Conservation (phyloP, 2,113 vertebrate genomes). For the Thinocorus orbignyianus region DNA sequence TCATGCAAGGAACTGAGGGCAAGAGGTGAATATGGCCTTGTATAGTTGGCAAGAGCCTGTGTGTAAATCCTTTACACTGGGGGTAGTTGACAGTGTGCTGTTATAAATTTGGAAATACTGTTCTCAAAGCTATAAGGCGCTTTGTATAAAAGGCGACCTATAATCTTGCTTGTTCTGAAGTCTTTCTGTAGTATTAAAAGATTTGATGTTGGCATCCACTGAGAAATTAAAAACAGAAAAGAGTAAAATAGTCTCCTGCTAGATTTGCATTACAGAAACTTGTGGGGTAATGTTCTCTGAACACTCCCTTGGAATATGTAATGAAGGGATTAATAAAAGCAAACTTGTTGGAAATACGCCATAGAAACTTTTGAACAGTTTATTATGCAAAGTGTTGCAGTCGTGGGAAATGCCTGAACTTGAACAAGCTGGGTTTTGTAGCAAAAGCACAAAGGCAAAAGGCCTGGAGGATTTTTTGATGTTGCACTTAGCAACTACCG, state of each 20-base stretch:
- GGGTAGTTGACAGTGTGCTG: background rate
- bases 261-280: background rate
- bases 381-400: background rate
- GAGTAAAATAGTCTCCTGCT: background rate
- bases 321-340: constrained; percentile 1
- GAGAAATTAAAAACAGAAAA: background rate
- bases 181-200: background rate
- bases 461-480: background rate
- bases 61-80: background rate
- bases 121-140: background rate
- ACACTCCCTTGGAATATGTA: background rate
- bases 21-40: background rate
- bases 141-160: background rate
- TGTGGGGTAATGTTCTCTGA: background rate
- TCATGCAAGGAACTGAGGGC: background rate
- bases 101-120: background rate
- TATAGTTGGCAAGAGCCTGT: background rate
- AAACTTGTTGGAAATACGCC: background rate
- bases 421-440: constrained; percentile 30
- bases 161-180: background rate
- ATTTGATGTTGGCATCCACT: background rate
- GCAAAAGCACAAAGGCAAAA: background rate
- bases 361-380: background rate
- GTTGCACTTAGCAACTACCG: constrained; percentile 16
- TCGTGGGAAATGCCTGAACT: constrained; percentile 22